Base-by-base conservation (phyloP, 2,113 vertebrate species). In the Arothron firmamentum region DNA sequence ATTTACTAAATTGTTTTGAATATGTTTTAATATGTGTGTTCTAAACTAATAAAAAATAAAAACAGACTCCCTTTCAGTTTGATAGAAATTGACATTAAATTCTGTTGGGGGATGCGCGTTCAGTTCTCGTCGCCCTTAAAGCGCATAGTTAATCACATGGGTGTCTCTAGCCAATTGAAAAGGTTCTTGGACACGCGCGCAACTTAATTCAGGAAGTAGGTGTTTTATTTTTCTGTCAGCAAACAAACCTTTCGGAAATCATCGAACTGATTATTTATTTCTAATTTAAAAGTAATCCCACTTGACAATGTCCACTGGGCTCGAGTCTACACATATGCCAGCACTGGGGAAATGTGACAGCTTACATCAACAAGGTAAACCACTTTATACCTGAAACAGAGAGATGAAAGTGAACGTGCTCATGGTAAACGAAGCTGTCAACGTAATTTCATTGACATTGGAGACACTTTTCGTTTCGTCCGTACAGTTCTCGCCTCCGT, bases 401-500 rank as follows among this genome's bases (percentile, higher is more conserved):
- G 65, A 53, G 8, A 13, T 0, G 3, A 21, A 12, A 25, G 12
- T 51, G 9, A 13, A 21, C 4, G 1, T 23, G 49, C 20, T 51
- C 11, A 12, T 20, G 0, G 19, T 52, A 8, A 13, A 19, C 9
- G 42, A 19, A 6, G 5, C 5, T 6, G 5, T 1, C 5, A 46
- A 14, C 2, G 56, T 5, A 25, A n/a, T 25, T 25, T 62, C 45
- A 8, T 47, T n/a, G 45, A 7, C 15, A n/a, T 17, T 46, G 45
- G 45, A 47, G 10, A 17, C 6, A 41, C 4, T 2, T 45, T 60
- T 21, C 55, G 10, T 17, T 47, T 12, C 49, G 46, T 9, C 48
- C 14, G 1, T 11, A 0, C 64, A 90, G 91, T 90, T 47, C 67
- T 91, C 2, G 72, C 88, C 19, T 86, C 85, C 11, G 90, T 94